Conservation (phyloP, 2,797 vertebrate genomes). For the Rhinichthys osculus region DNA sequence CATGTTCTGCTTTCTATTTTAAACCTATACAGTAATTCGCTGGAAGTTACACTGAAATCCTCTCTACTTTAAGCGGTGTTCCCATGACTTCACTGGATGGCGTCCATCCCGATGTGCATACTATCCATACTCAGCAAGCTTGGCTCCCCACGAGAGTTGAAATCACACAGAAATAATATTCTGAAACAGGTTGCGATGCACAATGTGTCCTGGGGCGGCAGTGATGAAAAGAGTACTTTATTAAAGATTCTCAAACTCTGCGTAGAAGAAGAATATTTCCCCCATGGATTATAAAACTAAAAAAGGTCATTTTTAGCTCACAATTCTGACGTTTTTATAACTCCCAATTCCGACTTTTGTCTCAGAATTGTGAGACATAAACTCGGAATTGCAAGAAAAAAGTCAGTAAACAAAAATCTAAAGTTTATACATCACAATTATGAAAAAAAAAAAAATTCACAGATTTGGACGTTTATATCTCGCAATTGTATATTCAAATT, state of each 20-base stretch:
- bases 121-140: background rate
- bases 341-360: too few species aligned
- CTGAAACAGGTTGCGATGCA: background rate
- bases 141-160: background rate
- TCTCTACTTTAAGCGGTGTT: background rate
- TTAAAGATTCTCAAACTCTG: background rate
- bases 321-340: background rate
- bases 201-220: too few species aligned
- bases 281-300: too few species aligned
- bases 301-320: too few species aligned
- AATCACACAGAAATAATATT: background rate
- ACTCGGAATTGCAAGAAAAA: too few species aligned
- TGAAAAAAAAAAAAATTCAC: too few species aligned
- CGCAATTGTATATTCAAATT: too few species aligned
- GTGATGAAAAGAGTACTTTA: background rate
- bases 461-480: too few species aligned
- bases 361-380: too few species aligned
- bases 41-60: constrained; percentile 13
- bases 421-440: too few species aligned
- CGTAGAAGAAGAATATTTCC: background rate
- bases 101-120: background rate
- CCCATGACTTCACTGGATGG: background rate
- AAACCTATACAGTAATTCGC: background rate
- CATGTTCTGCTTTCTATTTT: constrained; percentile 31
- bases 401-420: too few species aligned